phyloP scores from a whole-genome alignment of 2,888 invertebrate genomes.

The Arge pagana region DNA sequence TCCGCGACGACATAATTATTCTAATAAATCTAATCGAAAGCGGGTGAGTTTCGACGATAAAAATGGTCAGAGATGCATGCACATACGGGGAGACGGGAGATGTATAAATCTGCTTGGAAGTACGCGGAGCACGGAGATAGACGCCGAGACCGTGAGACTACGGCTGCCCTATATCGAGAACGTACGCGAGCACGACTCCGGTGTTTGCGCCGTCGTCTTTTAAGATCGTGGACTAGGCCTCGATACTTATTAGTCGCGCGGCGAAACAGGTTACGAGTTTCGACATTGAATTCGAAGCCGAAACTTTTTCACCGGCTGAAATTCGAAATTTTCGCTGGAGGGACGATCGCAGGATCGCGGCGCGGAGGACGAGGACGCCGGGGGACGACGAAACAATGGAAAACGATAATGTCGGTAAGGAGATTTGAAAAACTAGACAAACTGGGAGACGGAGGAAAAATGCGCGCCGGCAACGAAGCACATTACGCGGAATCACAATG shows the following conservation, averaged over 20 bases:
- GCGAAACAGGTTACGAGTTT: constrained; percentile 6
- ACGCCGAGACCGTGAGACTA: constrained; percentile 57
- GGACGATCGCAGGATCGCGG: neutral
- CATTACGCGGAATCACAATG: constrained; percentile 57
- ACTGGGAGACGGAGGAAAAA: constrained; percentile 36
- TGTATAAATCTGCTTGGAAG: constrained; percentile 26
- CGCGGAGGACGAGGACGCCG: constrained; percentile 13
- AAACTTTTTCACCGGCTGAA: too few relatives aligned
- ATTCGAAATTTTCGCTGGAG: too few relatives aligned
- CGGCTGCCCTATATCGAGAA: constrained; percentile 54
- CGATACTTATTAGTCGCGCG: neutral
- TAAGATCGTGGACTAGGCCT: neutral
- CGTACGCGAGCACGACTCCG: constrained; percentile 36
- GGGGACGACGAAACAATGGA: too few relatives aligned
- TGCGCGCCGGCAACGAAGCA: constrained; percentile 46
- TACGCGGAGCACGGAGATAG: constrained; percentile 54
- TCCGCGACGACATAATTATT: constrained; percentile 40
- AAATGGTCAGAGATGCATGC: neutral
- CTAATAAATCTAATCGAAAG: constrained; percentile 45
- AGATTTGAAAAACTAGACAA: too few relatives aligned
- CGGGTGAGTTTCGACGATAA: constrained; percentile 27
- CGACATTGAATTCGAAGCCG: constrained; percentile 5
- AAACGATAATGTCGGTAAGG: too few relatives aligned
- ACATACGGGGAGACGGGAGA: too few relatives aligned
- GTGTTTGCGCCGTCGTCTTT: constrained; percentile 22